Evolutionary conservation across 2,888 invertebrate species (phyloP), one percentile per base, ranked within the genome.

Genomic region (Cosmia trapezina): DNA sequence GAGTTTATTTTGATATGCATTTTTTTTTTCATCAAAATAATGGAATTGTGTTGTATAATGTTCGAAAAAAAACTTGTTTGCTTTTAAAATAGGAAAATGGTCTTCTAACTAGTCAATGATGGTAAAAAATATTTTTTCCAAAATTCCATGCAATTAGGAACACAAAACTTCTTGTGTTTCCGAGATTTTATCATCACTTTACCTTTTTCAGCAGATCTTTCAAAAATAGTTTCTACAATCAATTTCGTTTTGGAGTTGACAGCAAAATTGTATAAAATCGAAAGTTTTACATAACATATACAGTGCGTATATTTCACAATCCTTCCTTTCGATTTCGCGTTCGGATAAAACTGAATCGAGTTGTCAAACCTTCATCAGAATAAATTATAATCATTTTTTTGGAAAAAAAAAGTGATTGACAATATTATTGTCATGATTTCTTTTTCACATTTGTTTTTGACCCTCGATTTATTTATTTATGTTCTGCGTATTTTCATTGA

Each of bases 351-450:
- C 53, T 73, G 70, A 69, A 83, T 73, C 66, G 70, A 76, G 59
- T 82, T 84, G 85, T 83, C 83, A 73, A 76, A 83, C 83, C 85
- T 79, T 49, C 65, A 83, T 84, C 83, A 84, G 70, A 84, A 78
- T 84, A 83, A 74, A 74, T 81, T 81, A 74, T 74, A 83, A 51
- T 70, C 51, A 66, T 67, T 67, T 47, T 41, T 73, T 68, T 70
- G 64, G 59, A 59, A 65, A 62, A 80, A 63, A 70, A 37, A 62
- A 68, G 65, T 81, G 77, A 81, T 73, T 70, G 81, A 84, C 81
- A 65, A 73, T 41, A 66, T 82, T 66, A 65, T 73, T 84, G 67
- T 70, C 60, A 43, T 49, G 59, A 60, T 78, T 78, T 78, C 1
- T 43, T 43, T 57, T 71, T 71, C 43, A 54, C 4, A 43, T 61